Evolutionary conservation across 2,888 invertebrate genomes (phyloP), one percentile per base, ranked within the genome.

Genomic region (Adelphocoris suturalis): DNA sequence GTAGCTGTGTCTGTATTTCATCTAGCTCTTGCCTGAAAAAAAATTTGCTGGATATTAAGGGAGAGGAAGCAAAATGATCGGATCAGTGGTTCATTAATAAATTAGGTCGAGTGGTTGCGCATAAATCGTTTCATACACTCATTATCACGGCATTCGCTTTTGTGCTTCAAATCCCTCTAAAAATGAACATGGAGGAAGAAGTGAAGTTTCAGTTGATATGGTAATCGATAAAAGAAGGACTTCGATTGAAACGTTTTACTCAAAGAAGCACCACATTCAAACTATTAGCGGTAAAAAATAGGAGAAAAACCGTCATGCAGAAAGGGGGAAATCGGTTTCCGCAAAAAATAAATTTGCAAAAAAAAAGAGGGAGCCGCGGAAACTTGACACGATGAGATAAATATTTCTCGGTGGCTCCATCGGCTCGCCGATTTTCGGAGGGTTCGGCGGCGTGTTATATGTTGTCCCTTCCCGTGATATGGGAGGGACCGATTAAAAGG

Each of bases 401-500:
- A 68, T 68, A 68, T 68, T 68, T 19, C 27, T 68, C 23, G 4
- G 68, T 23, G 12, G 27, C 68, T 68, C 68, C 27, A 68, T 68
- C 68, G 23, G 12, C n/a, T 61, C n/a, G 14, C 61, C 23, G 68
- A 23, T 68, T 68, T 68, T 68, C 68, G 27, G 68, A 23, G n/a
- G 68, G 23, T 23, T 68, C 23, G 68, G 11, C 23, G 12, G 68
- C 13, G 23, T 12, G 68, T 19, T 68, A n/a, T n/a, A 5, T n/a
- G 57, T 57, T 57, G 7, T 68, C 16, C 11, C 52, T 13, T 11
- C 52, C 68, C 23, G 68, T 23, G 68, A 68, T 68, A 68, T 68
- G 23, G 23, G 68, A 68, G 19, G 27, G 68, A 68, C 23, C 68
- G 68, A 68, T 68, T 68, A 23, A 68, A 68, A 68, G 68, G 68